These are phyloP conservation scores for Chiloscyllium punctatum DNA, from an alignment of 2,797 vertebrate genomes.

Conservation along the genomic window DNA sequence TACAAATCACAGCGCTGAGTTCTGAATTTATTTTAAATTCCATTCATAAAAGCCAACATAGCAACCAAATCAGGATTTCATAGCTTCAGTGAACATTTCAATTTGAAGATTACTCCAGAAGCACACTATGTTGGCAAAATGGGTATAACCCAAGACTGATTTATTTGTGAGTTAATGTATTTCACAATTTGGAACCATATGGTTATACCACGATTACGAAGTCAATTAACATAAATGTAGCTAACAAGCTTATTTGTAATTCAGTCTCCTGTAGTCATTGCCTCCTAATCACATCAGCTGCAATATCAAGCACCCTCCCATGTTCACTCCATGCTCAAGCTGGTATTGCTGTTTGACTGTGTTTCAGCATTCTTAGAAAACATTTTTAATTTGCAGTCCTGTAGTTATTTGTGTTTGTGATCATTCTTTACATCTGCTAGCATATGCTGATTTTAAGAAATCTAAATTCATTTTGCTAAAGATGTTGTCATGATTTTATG, in stretches of 20 bases:
- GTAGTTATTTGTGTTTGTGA: constrained; percentile 2
- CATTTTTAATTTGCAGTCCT: constrained; percentile 8
- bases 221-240: constrained; percentile 19
- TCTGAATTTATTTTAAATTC: not conserved
- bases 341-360: constrained; percentile 13
- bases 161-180: not conserved
- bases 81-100: not conserved
- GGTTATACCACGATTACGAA: not conserved
- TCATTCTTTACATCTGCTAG: constrained; percentile 6
- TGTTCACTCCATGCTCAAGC: not conserved
- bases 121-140: not conserved
- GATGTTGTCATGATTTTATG: constrained; percentile 16
- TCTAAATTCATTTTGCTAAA: not conserved
- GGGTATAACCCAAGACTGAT: not conserved
- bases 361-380: not conserved
- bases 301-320: constrained; percentile 10
- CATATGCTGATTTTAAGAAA: constrained; percentile 14
- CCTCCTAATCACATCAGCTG: not conserved
- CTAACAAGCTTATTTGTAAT: constrained; percentile 1
- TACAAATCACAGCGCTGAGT: not conserved
- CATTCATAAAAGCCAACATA: not conserved
- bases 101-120: not conserved
- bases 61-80: constrained; percentile 15
- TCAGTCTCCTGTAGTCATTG: not conserved
- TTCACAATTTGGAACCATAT: not conserved